Percentiles rank a stretch among this genome's conserved stretches.
Evolutionary conservation across 2,888 invertebrate species (phyloP).

Genomic region (Acleris laterana): DNA sequence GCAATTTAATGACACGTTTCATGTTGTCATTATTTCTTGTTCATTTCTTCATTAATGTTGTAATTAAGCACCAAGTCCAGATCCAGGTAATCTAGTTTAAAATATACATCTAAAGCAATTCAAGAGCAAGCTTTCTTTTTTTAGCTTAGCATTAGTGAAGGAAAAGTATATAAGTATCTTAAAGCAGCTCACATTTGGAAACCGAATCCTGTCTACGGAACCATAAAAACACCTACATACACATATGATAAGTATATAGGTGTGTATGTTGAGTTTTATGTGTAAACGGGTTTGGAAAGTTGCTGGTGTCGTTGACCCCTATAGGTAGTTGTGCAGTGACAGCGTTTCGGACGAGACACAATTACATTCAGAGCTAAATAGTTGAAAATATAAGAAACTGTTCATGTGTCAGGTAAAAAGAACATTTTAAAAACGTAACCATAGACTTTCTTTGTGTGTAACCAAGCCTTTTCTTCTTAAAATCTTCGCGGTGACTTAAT

Average conservation of each 20-base stretch:
- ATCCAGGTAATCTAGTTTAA: too few relatives aligned
- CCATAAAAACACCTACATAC: conserved; percentile 21
- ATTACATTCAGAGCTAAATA: conserved; percentile 10
- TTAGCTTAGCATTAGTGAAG: too few relatives aligned
- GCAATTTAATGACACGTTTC: too few relatives aligned
- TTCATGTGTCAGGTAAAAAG: too few relatives aligned
- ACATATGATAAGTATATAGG: conserved; percentile 16
- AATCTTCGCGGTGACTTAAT: neutral
- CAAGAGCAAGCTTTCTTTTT: too few relatives aligned
- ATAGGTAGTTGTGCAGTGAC: conserved; percentile 61
- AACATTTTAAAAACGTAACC: too few relatives aligned
- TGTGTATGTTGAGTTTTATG: conserved; percentile 35
- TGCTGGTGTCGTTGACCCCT: conserved; percentile 68
- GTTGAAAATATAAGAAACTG: too few relatives aligned
- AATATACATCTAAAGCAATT: too few relatives aligned
- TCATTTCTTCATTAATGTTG: too few relatives aligned
- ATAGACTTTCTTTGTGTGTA: neutral
- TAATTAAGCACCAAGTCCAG: too few relatives aligned
- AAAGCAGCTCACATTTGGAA: neutral
- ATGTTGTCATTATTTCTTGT: too few relatives aligned
- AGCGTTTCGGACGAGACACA: conserved; percentile 38
- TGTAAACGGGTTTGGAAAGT: conserved; percentile 78
- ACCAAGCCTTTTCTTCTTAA: neutral
- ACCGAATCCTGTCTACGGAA: conserved; percentile 16
- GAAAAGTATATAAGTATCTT: too few relatives aligned